Base-by-base conservation (phyloP, 2,113 vertebrate genomes). In the Bagarius yarrelli region DNA sequence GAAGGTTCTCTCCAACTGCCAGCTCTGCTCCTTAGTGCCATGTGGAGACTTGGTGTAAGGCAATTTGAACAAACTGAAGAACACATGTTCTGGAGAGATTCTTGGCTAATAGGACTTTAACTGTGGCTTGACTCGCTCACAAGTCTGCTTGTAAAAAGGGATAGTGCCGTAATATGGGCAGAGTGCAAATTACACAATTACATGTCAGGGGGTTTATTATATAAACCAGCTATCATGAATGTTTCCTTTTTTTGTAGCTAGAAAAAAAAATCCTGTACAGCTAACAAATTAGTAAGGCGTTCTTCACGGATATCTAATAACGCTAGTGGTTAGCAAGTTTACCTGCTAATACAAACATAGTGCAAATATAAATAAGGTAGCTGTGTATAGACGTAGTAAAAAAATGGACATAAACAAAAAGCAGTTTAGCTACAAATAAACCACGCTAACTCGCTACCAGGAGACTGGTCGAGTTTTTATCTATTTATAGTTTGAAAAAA, bases 1-100 rank as follows among this genome's bases (percentile, higher is more conserved):
- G 87, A 83, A 64, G 77, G 82, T 88, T 77, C 66, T n/a, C 53
- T 85, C 81, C 55, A 52, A 66, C 25, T 85, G 87, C 87, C 90
- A 88, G 85, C 89, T 87, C 86, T 78, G 74, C 83, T 73, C 83
- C 78, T 88, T 32, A 36, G 71, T 13, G 44, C 59, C 60, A 52
- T 63, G 47, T 55, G 47, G 79, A 56, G 5, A 27, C 50, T 66
- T 25, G 8, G 50, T 80, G 32, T 44, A 52, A n/a, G 59, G 59
- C 57, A 78, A 52, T 74, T 70, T 79, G 47, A 34, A 47, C 21
- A 52, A 73, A 74, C 69, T 74, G 30, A 60, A 16, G 40, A 47
- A 80, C 40, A 72, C n/a, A 79, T 57, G 61, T 67, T 57, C 52
- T 57, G 32, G 21, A 34, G 40, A 52, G 64, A 71, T 50, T 47